A percentile compares a stretch with the other conserved stretches of the same genome.
Conservation (phyloP, 2,888 invertebrate genomes). For the Cyclophora albipunctata region DNA sequence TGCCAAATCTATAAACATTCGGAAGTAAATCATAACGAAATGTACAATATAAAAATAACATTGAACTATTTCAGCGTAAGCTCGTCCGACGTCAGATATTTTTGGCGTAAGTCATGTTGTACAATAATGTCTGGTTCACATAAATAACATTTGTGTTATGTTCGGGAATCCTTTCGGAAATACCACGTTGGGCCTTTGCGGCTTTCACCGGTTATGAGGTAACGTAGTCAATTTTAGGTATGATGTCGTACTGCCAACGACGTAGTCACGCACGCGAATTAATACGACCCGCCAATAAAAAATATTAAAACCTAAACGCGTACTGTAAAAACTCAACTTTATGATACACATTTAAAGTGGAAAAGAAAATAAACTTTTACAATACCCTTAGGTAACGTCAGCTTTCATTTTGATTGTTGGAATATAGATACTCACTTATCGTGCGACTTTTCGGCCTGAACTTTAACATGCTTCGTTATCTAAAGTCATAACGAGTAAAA, state of each 20-base stretch:
- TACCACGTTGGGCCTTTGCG: neutral
- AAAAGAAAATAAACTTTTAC: constrained; percentile 15
- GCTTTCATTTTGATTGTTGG: no score
- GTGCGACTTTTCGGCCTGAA: no score
- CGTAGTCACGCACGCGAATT: constrained; percentile 10
- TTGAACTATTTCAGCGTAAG: no score
- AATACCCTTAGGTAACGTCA: neutral
- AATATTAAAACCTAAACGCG: constrained; percentile 13
- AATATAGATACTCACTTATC: no score
- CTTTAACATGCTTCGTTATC: no score
- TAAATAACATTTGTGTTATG: neutral
- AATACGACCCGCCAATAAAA: constrained; percentile 11
- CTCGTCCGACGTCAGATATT: constrained; percentile 1
- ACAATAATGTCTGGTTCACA: no score
- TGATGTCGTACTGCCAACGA: constrained; percentile 12
- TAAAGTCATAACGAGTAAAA: no score
- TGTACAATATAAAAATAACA: no score
- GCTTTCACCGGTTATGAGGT: constrained; percentile 7
- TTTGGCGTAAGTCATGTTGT: no score
- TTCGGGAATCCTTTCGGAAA: neutral
- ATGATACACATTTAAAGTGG: constrained; percentile 13
- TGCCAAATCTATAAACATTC: no score
- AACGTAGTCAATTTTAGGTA: constrained; percentile 19
- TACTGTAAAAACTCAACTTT: constrained; percentile 10
- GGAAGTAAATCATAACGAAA: neutral